Percentiles rank a stretch among this genome's conserved stretches.
Evolutionary conservation across 2,888 invertebrate genomes (phyloP).

Genomic region (Andrena hattorfiana): DNA sequence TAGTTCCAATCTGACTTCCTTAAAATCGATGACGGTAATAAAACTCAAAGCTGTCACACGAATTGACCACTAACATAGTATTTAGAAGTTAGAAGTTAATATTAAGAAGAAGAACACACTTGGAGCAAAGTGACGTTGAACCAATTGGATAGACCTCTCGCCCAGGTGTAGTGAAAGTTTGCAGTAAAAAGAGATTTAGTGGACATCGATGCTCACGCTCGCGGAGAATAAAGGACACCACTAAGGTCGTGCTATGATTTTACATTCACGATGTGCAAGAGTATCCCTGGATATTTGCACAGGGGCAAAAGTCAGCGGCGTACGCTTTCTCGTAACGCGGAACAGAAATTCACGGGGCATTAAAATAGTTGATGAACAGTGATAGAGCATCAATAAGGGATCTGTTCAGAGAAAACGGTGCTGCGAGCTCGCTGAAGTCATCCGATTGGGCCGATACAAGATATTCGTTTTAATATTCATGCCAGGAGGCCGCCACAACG

Average conservation of each 20-base stretch:
- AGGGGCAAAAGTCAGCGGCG: conserved; percentile 10
- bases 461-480: conserved; percentile 72
- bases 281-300: background rate
- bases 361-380: conserved; percentile 46
- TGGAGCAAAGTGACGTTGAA: background rate
- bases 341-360: conserved; percentile 53
- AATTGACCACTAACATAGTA: too few species aligned
- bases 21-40: too few species aligned
- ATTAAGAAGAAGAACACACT: background rate
- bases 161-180: background rate
- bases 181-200: conserved; percentile 7
- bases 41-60: too few species aligned
- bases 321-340: conserved; percentile 60
- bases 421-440: conserved; percentile 11
- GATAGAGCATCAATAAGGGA: conserved; percentile 40
- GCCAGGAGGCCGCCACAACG: conserved; percentile 70
- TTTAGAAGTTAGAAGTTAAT: background rate
- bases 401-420: conserved; percentile 48
- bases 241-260: background rate
- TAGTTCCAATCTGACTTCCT: too few species aligned
- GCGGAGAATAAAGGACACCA: conserved; percentile 16
- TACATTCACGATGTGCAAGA: background rate
- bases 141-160: background rate
- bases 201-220: background rate
- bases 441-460: conserved; percentile 42